These are phyloP conservation scores for Nyctibius grandis DNA, from an alignment of 2,797 vertebrate genomes.

Conservation along the genomic window DNA sequence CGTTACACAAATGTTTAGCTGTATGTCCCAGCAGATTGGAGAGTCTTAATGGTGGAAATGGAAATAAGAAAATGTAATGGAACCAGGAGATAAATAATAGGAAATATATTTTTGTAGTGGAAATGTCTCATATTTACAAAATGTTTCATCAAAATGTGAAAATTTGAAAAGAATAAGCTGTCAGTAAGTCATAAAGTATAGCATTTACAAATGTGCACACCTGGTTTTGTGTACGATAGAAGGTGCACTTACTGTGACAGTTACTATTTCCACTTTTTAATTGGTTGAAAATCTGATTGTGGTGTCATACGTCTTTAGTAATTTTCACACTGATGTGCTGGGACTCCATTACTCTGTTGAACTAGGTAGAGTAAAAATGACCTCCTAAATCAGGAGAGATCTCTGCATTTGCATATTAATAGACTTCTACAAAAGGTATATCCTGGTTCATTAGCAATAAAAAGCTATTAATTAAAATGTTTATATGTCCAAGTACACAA, in stretches of 20 bases:
- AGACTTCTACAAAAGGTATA: neutral
- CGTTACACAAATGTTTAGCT: neutral
- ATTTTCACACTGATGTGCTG: neutral
- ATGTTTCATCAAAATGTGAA: neutral
- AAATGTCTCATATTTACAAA: neutral
- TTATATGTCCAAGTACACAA: neutral
- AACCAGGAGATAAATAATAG: neutral
- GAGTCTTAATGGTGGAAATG: neutral
- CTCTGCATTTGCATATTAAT: neutral
- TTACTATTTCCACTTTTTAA: neutral
- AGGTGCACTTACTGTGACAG: neutral
- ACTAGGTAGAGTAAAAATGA: neutral
- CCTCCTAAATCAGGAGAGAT: neutral
- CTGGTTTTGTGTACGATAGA: neutral
- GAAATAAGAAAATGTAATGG: neutral
- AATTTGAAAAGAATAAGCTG: neutral
- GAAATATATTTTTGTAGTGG: neutral
- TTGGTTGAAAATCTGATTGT: neutral
- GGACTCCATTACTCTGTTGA: neutral
- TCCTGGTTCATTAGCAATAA: neutral
- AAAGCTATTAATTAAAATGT: neutral
- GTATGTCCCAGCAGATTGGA: neutral
- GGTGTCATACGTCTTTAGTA: neutral
- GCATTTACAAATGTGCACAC: neutral
- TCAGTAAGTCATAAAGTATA: neutral